phyloP scores from a whole-genome alignment of 2,797 vertebrate species.

The Ctenosaura bakeri region DNA sequence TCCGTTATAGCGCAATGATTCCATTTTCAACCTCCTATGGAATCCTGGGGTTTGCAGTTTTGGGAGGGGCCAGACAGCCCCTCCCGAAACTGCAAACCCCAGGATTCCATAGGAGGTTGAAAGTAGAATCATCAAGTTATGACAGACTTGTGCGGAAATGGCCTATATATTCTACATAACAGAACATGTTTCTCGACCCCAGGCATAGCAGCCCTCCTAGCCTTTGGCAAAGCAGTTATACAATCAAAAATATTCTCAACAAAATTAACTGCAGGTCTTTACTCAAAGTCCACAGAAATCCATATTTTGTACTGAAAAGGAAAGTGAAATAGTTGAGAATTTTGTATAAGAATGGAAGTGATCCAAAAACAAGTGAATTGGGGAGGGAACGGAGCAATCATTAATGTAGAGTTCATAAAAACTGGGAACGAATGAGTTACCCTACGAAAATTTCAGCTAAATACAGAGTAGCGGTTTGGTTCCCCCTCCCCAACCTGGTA shows the following conservation, averaged over 20 bases:
- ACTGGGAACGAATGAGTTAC: not conserved
- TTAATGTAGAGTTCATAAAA: constrained; percentile 31
- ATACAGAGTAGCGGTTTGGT: not conserved
- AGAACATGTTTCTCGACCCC: not conserved
- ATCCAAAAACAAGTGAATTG: not conserved
- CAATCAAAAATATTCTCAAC: not conserved
- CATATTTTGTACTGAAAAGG: not conserved
- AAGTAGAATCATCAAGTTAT: too few species aligned
- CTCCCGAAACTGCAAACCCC: too few species aligned
- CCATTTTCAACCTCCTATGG: too few species aligned
- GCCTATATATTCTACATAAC: not conserved
- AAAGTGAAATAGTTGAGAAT: not conserved
- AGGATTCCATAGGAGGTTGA: too few species aligned
- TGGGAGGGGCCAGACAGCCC: too few species aligned
- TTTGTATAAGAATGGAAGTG: not conserved
- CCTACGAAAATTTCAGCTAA: constrained; percentile 18
- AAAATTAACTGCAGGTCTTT: not conserved
- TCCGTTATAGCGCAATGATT: too few species aligned
- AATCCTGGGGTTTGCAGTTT: too few species aligned
- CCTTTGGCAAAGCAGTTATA: not conserved
- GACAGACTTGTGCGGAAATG: too few species aligned
- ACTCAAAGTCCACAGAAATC: not conserved
- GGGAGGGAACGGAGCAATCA: not conserved
- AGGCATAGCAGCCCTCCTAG: not conserved
- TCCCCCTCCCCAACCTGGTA: not conserved